phyloP scores from a whole-genome alignment of 2,113 vertebrate species.

The Actenoides lindsayi region DNA sequence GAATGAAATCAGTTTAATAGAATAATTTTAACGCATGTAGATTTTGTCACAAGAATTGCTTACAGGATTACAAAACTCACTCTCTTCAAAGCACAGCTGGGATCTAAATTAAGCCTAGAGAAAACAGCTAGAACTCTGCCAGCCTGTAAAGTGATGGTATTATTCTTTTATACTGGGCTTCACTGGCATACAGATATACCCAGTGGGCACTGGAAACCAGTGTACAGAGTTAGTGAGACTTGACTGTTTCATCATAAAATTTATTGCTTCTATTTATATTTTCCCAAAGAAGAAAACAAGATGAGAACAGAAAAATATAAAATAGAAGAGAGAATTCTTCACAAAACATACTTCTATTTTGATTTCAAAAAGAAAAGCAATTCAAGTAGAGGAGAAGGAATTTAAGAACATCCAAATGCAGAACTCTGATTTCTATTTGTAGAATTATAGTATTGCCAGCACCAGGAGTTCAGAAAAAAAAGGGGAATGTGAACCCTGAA shows the following conservation, averaged over 20 bases:
- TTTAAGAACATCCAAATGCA: not conserved
- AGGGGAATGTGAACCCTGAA: not conserved
- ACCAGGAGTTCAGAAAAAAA: not conserved
- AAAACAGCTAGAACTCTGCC: conserved; percentile 35
- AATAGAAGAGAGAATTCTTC: not conserved
- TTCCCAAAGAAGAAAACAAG: conserved; percentile 18
- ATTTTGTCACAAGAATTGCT: conserved; percentile 25
- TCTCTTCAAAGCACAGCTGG: conserved; percentile 45
- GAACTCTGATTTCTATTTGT: not conserved
- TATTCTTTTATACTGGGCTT: conserved; percentile 6
- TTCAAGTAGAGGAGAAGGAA: not conserved
- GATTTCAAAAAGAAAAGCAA: conserved; percentile 5
- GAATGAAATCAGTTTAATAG: conserved; percentile 7
- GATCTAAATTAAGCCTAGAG: conserved; percentile 48
- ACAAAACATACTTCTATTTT: not conserved
- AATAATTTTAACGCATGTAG: not conserved
- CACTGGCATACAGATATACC: not conserved
- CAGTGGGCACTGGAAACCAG: not conserved
- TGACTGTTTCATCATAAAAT: not conserved
- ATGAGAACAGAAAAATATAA: not conserved
- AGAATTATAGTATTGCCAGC: not conserved
- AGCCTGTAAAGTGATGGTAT: conserved; percentile 24
- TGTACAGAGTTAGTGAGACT: not conserved
- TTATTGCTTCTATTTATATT: conserved; percentile 30
- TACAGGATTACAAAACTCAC: conserved; percentile 32